Base-by-base conservation (phyloP, 23 tunicate genomes). In the Trididemnum clinides region DNA sequence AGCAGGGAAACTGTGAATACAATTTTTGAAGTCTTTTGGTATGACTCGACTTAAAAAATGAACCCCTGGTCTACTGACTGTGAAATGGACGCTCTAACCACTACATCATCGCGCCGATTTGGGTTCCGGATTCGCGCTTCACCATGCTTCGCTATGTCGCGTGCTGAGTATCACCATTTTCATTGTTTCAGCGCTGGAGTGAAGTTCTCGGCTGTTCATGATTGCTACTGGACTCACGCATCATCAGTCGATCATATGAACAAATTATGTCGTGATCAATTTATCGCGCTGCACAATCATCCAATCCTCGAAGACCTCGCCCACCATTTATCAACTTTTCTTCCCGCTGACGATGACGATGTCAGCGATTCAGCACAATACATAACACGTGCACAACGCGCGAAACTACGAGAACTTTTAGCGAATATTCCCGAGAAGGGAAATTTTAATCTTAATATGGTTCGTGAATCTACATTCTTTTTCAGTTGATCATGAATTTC, bases 161-260 rank as follows among this genome's bases (percentile, higher is more conserved):
- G n/a, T n/a, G n/a, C n/a, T n/a, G n/a, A n/a, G n/a, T n/a, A n/a
- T n/a, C n/a, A n/a, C n/a, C n/a, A n/a, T n/a, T n/a, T n/a, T n/a
- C n/a, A n/a, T n/a, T n/a, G n/a, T 7, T 44, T 44, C 15, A 66
- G 96, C 30, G 22, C 65, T 0, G 93, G 96, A 2, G 31, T 96
- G 27, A 88, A 75, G 32, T 97, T 97, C 75, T 51, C 84, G 2
- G 88, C 99, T 6, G 87, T 97, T 26, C 99, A 97, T 49, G 99
- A 97, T 37, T 97, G 97, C 39, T 97, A 78, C 62, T 97, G 99
- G 99, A 88, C 90, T n/a, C 99, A 97, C 72, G 97, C 99, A 6
- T 72, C 85, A 59, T 51, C 80, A 18, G 89, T 97, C 7, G 97
- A 90, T 29, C 38, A 22, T 15, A 88, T 97, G 97, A 92, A 88